phyloP scores from a whole-genome alignment of 2,888 invertebrate species.

The Oligia strigilis region DNA sequence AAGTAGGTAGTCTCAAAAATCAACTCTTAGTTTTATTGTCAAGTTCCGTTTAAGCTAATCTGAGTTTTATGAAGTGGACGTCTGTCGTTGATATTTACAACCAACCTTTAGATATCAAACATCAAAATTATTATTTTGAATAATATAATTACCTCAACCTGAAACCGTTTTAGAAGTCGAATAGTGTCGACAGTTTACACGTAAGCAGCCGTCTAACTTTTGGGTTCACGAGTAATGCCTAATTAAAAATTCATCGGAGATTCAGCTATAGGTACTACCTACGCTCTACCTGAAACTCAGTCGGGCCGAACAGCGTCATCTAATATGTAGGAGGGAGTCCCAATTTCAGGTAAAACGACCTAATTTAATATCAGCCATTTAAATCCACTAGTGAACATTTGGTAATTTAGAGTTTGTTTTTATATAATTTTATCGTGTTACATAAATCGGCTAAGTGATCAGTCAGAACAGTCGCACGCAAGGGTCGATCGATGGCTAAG shows the following conservation, averaged over 20 bases:
- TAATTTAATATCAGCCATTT: conserved; percentile 4
- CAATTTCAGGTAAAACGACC: conserved; percentile 1
- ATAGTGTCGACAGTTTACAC: not conserved
- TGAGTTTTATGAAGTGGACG: not conserved
- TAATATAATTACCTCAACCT: not conserved
- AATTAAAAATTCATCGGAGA: conserved; percentile 4
- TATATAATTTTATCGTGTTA: not conserved
- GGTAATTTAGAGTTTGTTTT: not conserved
- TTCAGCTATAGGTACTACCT: not conserved
- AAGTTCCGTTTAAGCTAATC: not conserved
- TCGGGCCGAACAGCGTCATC: not conserved
- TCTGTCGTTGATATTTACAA: not conserved
- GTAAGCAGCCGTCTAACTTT: not conserved
- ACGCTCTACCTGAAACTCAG: not conserved
- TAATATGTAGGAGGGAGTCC: conserved; percentile 7
- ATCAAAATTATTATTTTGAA: not conserved
- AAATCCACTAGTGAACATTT: not conserved
- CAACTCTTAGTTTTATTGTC: too few relatives aligned
- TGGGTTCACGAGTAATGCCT: not conserved
- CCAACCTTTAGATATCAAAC: not conserved
- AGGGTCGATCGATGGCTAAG: not conserved
- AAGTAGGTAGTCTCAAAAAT: not conserved
- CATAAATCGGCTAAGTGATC: not conserved
- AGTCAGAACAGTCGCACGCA: not conserved
- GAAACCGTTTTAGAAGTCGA: not conserved